Percentiles rank a stretch among this genome's conserved stretches.
These are phyloP conservation scores for Pimpla rufipes DNA, from an alignment of 2,888 invertebrate species.

Conservation along the genomic window DNA sequence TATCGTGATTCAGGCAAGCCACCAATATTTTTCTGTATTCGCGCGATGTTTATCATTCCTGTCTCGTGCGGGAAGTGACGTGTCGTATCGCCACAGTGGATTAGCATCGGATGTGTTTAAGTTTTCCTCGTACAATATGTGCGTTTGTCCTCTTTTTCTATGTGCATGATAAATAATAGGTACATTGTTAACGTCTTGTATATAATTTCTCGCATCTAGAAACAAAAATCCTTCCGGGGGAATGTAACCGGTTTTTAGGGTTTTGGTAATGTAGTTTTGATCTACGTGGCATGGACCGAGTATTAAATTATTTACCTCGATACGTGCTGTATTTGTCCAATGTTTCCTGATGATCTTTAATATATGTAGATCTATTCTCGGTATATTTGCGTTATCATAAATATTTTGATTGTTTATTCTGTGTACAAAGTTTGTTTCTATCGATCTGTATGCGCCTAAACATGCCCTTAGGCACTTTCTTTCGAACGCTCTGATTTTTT, in stretches of 20 bases:
- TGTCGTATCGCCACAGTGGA: conserved; percentile 30
- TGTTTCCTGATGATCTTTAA: too few relatives aligned
- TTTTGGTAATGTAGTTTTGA: neutral
- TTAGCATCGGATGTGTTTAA: conserved; percentile 2
- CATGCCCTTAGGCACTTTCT: conserved; percentile 52
- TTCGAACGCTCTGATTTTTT: conserved; percentile 54
- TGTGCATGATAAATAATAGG: conserved; percentile 59
- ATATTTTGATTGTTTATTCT: conserved; percentile 54
- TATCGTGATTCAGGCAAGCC: conserved; percentile 16
- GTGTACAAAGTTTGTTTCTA: conserved; percentile 26
- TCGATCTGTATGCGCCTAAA: conserved; percentile 16
- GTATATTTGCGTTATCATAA: too few relatives aligned
- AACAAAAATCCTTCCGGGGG: conserved; percentile 51
- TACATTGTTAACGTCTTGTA: conserved; percentile 54
- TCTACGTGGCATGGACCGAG: neutral
- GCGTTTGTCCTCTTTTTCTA: too few relatives aligned
- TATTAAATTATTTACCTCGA: conserved; percentile 7
- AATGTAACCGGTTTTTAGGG: conserved; percentile 31
- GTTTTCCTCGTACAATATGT: conserved; percentile 10
- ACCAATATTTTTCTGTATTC: conserved; percentile 41
- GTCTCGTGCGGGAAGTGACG: conserved; percentile 28
- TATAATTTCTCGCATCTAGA: conserved; percentile 27
- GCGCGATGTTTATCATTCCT: conserved; percentile 12
- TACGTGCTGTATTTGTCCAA: too few relatives aligned
- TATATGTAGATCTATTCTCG: too few relatives aligned